A percentile compares a stretch with the other conserved stretches of the same genome.
Conservation (phyloP, 2,797 vertebrate species). For the Botia kubotai region DNA sequence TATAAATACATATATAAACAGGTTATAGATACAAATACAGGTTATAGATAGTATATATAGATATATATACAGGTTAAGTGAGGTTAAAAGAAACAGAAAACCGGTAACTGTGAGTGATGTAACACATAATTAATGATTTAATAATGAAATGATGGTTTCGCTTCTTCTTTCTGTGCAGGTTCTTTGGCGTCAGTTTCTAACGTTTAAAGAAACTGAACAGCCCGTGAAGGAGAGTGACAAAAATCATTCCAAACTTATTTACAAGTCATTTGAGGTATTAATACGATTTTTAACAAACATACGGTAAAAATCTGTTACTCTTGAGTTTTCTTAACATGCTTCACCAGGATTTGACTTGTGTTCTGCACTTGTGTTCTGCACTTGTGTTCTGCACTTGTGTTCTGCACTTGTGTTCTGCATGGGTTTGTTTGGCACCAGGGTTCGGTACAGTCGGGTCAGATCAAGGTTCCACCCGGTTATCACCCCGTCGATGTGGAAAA, state of each 20-base stretch:
- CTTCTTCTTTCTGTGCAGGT: conserved; percentile 72
- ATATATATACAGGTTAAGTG: too few relatives aligned
- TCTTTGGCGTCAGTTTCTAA: conserved; percentile 94
- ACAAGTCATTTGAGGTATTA: conserved; percentile 88
- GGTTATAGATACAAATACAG: too few relatives aligned
- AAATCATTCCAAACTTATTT: conserved; percentile 91
- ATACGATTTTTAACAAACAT: not conserved
- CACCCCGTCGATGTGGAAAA: conserved; percentile 95
- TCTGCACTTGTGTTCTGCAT: too few relatives aligned
- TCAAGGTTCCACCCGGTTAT: conserved; percentile 88
- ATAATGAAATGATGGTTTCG: not conserved
- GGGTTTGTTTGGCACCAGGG: conserved; percentile 71
- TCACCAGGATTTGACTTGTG: not conserved
- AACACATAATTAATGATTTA: too few relatives aligned
- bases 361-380: too few relatives aligned
- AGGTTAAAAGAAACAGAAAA: too few relatives aligned
- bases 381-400: too few relatives aligned
- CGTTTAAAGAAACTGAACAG: conserved; percentile 93
- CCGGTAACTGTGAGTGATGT: too few relatives aligned
- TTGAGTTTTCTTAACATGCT: not conserved
- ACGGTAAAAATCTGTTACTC: not conserved
- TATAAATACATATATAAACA: too few relatives aligned
- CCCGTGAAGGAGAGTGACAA: conserved; percentile 94
- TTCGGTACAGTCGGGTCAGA: conserved; percentile 84
- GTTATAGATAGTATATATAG: too few relatives aligned